phyloP scores from a whole-genome alignment of 2,113 vertebrate species.

The Kobus ellipsiprymnus region DNA sequence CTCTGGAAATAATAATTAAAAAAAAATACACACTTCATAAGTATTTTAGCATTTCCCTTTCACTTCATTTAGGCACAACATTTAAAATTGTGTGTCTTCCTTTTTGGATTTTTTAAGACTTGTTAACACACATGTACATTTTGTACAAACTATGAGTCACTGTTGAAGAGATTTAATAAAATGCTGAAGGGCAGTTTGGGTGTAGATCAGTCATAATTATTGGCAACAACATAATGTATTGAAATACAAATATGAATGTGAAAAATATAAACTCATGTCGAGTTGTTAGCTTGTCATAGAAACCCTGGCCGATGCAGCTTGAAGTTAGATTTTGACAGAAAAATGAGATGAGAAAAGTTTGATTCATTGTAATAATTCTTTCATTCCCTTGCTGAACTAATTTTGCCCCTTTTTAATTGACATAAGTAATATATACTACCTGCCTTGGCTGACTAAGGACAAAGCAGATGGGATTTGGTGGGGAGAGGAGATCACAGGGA shows the following conservation, averaged over 20 bases:
- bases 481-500: background rate
- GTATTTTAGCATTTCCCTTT: conserved; percentile 45
- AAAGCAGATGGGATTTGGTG: background rate
- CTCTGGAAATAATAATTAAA: conserved; percentile 51
- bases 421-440: background rate
- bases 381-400: background rate
- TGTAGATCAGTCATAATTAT: conserved; percentile 95
- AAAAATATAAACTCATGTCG: conserved; percentile 82
- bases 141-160: conserved; percentile 89
- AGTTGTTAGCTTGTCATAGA: conserved; percentile 75
- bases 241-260: conserved; percentile 85
- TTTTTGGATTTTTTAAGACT: conserved; percentile 82
- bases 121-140: conserved; percentile 94
- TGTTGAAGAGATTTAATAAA: conserved; percentile 92
- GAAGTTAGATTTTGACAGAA: background rate
- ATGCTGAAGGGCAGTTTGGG: conserved; percentile 92
- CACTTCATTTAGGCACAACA: conserved; percentile 68
- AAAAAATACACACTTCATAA: background rate
- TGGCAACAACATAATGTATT: conserved; percentile 88
- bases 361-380: background rate
- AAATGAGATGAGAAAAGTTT: background rate
- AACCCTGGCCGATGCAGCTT: conserved; percentile 49
- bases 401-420: background rate
- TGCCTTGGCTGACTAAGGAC: background rate
- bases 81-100: conserved; percentile 62